Conservation (phyloP, 2,888 invertebrate genomes). For the Cancer borealis region DNA sequence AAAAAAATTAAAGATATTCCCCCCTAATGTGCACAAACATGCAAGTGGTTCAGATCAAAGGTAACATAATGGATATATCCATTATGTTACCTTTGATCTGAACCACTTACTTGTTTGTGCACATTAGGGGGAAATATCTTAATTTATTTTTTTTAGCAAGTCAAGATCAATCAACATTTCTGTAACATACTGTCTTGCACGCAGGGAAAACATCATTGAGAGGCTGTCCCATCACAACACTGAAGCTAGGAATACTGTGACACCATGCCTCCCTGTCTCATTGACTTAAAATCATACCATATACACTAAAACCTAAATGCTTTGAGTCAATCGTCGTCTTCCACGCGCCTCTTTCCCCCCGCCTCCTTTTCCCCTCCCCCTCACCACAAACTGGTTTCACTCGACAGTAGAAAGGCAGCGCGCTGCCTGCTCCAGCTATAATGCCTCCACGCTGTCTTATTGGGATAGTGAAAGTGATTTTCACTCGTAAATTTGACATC, state of each 20-base stretch:
- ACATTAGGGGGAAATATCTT: too few species aligned
- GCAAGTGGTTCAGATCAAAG: too few species aligned
- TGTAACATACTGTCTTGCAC: neutral
- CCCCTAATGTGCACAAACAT: too few species aligned
- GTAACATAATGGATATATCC: too few species aligned
- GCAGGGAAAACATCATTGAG: too few species aligned
- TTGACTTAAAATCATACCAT: neutral
- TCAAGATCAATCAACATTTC: neutral
- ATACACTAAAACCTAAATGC: neutral
- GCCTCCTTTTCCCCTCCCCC: too few species aligned
- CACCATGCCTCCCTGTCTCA: neutral
- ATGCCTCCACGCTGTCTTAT: neutral
- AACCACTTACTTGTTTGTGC: too few species aligned
- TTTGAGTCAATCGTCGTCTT: neutral
- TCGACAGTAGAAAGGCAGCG: neutral
- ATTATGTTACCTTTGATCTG: too few species aligned
- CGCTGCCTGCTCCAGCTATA: neutral
- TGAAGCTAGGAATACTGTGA: neutral
- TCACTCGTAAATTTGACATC: neutral
- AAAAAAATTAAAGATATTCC: too few species aligned
- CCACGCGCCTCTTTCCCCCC: neutral
- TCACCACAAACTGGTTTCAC: neutral
- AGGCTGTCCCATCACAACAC: neutral
- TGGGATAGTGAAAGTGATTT: constrained; percentile 15
- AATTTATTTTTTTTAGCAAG: too few species aligned